Evolutionary conservation across 2,888 invertebrate species (phyloP).

Genomic region (Ophion costatus): DNA sequence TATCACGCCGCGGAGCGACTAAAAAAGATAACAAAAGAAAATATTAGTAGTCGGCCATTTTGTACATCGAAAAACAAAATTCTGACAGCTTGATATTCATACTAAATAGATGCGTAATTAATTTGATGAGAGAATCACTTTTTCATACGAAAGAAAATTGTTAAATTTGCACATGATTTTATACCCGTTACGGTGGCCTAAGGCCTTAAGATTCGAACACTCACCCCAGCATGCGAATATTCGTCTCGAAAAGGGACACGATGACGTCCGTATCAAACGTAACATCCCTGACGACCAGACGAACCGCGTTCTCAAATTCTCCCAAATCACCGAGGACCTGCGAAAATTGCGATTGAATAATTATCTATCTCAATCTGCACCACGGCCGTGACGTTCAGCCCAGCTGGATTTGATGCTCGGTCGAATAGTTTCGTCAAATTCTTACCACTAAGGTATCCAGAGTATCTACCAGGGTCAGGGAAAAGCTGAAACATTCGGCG

Average conservation of each 20-base stretch:
- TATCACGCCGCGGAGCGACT: too few species aligned
- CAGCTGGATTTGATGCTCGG: background rate
- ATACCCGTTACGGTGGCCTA: too few species aligned
- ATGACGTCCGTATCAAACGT: conserved; percentile 97
- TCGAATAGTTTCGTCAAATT: conserved; percentile 38
- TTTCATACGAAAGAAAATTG: too few species aligned
- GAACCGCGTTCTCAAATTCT: conserved; percentile 96
- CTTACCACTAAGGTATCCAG: conserved; percentile 94
- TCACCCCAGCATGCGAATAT: conserved; percentile 98
- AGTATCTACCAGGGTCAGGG: conserved; percentile 97
- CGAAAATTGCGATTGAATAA: conserved; percentile 34
- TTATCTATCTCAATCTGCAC: background rate
- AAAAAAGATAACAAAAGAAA: too few species aligned
- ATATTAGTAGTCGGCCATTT: too few species aligned
- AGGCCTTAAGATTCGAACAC: conserved; percentile 75
- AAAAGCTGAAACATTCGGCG: conserved; percentile 90
- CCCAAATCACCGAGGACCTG: conserved; percentile 94
- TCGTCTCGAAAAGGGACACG: conserved; percentile 99
- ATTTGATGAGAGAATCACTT: too few species aligned
- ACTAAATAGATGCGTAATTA: too few species aligned
- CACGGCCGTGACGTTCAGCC: background rate
- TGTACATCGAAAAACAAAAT: too few species aligned
- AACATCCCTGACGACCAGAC: conserved; percentile 93
- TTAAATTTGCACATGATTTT: too few species aligned
- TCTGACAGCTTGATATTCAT: too few species aligned